phyloP scores from a whole-genome alignment of 2,888 invertebrate genomes.

The Torymus aiolomorphi region DNA sequence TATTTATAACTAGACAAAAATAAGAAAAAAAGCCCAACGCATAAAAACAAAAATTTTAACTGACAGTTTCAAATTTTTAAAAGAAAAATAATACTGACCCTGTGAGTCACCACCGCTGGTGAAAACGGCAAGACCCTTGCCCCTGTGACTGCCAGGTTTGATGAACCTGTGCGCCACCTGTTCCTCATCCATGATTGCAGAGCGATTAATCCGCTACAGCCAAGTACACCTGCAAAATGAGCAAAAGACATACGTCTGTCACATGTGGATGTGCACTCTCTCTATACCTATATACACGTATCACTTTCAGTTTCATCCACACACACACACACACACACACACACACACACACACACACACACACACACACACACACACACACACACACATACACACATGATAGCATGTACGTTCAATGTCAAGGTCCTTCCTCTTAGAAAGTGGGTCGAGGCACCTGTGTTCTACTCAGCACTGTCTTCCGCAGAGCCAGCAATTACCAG shows the following conservation, averaged over 20 bases:
- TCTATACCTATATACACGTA: constrained; percentile 1
- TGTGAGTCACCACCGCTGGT: constrained; percentile 98
- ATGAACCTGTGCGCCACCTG: constrained; percentile 80
- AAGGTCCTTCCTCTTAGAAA: constrained; percentile 34
- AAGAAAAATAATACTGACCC: constrained; percentile 77
- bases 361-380: background rate
- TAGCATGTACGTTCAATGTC: constrained; percentile 31
- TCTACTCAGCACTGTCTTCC: too few species aligned
- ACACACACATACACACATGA: background rate
- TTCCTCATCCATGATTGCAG: constrained; percentile 74
- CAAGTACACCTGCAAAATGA: constrained; percentile 1
- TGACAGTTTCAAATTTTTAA: background rate
- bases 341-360: background rate
- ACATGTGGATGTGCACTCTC: background rate
- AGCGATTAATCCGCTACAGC: background rate
- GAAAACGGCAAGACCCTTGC: constrained; percentile 95
- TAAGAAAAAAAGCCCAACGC: background rate
- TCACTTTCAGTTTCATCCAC: constrained; percentile 22
- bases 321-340: background rate
- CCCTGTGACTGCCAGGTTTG: constrained; percentile 91
- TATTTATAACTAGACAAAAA: background rate
- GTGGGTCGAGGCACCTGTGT: constrained; percentile 24
- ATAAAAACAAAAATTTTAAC: too few species aligned
- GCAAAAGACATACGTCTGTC: background rate
- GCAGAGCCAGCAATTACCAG: too few species aligned